Conservation (phyloP, 2,113 vertebrate species). For the Pseudorasbora parva region DNA sequence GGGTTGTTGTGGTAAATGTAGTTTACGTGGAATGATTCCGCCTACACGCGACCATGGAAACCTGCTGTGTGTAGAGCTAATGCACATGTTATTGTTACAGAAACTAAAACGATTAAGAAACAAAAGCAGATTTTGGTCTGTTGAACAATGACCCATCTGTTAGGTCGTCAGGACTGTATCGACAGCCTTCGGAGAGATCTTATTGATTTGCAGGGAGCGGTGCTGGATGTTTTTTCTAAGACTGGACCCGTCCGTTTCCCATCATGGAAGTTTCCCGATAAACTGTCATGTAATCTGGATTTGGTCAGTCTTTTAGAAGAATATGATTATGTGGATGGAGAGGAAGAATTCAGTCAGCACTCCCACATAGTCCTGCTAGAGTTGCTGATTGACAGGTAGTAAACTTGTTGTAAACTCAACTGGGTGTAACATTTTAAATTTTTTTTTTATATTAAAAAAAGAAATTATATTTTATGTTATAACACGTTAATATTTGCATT, state of each 20-base stretch:
- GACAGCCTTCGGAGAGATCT: slow-evolving; percentile 89
- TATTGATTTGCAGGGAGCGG: slow-evolving; percentile 85
- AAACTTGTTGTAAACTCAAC: neutral
- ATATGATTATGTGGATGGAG: slow-evolving; percentile 80
- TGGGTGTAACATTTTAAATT: no score
- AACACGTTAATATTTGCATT: neutral
- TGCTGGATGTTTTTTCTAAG: slow-evolving; percentile 84
- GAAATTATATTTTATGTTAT: no score
- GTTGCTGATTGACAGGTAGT: slow-evolving; percentile 90
- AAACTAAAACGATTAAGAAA: neutral
- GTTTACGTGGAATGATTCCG: slow-evolving; percentile 29
- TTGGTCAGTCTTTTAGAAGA: slow-evolving; percentile 81
- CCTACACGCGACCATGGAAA: slow-evolving; percentile 63
- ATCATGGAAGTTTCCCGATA: slow-evolving; percentile 95
- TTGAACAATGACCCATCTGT: slow-evolving; percentile 67
- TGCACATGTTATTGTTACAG: neutral
- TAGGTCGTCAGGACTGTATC: slow-evolving; percentile 84
- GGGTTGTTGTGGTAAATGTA: slow-evolving; percentile 62
- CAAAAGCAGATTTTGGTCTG: no score
- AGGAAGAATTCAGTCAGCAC: slow-evolving; percentile 84
- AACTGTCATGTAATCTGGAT: slow-evolving; percentile 85
- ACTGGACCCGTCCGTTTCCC: slow-evolving; percentile 79
- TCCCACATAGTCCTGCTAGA: slow-evolving; percentile 89
- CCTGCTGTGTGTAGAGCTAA: slow-evolving; percentile 57
- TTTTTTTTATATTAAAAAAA: no score